A percentile compares a stretch with the other conserved stretches of the same genome.
Evolutionary conservation across 2,888 invertebrate species (phyloP).

Genomic region (Acleris emargana): DNA sequence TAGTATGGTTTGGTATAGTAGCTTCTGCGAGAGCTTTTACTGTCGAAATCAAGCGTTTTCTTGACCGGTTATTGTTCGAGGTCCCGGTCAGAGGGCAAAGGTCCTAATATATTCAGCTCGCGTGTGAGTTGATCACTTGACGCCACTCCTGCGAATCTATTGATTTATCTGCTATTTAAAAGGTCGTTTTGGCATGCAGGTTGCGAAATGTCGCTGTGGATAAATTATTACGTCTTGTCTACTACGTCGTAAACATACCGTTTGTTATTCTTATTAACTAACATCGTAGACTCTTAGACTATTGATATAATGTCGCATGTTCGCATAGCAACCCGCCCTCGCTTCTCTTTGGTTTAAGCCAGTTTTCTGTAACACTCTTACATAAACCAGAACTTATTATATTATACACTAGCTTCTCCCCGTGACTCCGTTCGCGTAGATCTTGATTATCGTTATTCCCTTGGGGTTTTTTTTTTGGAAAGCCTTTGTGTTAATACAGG

Average conservation of each 20-base stretch:
- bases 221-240: neutral
- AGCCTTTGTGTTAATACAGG: no score
- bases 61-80: neutral
- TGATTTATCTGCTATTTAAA: slow-evolving; percentile 8
- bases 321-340: no score
- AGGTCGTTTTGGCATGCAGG: slow-evolving; percentile 4
- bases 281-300: no score
- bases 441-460: no score
- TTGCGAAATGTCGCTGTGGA: neutral
- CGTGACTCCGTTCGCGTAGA: no score
- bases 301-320: no score
- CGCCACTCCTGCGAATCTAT: slow-evolving; percentile 6
- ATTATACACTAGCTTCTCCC: no score
- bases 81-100: slow-evolving; percentile 13
- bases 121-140: slow-evolving; percentile 8
- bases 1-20: neutral
- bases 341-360: no score
- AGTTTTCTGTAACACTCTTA: no score
- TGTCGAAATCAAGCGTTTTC: neutral
- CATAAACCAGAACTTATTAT: no score
- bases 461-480: no score
- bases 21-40: neutral
- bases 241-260: slow-evolving; percentile 1
- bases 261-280: neutral
- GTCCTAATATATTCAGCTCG: slow-evolving; percentile 8